Base-by-base conservation (phyloP, 1,140 invertebrate genomes). In the Pogonognathellus flavescens region DNA sequence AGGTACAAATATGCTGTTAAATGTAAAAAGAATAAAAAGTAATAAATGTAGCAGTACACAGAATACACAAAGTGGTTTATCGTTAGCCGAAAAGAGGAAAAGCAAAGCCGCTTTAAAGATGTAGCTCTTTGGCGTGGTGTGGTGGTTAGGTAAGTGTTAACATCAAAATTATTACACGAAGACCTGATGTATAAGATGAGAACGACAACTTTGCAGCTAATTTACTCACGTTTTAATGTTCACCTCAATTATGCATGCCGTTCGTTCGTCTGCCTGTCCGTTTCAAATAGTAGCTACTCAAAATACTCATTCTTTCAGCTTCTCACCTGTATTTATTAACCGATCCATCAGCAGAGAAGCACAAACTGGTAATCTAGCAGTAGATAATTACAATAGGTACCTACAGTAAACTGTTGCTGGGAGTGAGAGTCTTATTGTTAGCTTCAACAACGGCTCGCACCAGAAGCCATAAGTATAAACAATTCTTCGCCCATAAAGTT, bases 141-240 rank as follows among this genome's bases (percentile, higher is more conserved):
- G n/a, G 41, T 72, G 41, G 16, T 41, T 49, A 31, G 31, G 70
- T 76, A 76, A 50, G 31, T 76, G 41, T 76, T 13, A 49, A 50
- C 70, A 76, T 76, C 25, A 50, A 25, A 76, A 76, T 76, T 76
- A 49, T 76, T 76, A 76, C 66, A 70, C 49, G 31, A 25, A 50
- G 31, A 76, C 18, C 49, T 49, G 11, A 50, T 41, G 41, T n/a
- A 16, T 16, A 76, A 76, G 70, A 76, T 50, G 70, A 76, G 14
- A 76, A 76, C 70, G 70, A 76, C 70, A 76, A 76, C 31, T 76
- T 76, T 50, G n/a, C 70, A 76, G n/a, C 22, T 76, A 76, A 76
- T 76, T 76, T 50, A 50, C 70, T 76, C 70, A 76, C 70, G 70
- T 76, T 76, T 76, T 76, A 76, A 76, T 76, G 70, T 76, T 76